Percentiles rank a stretch among this genome's conserved stretches.
These are phyloP conservation scores for Luperina testacea DNA, from an alignment of 2,888 invertebrate genomes.

Conservation along the genomic window DNA sequence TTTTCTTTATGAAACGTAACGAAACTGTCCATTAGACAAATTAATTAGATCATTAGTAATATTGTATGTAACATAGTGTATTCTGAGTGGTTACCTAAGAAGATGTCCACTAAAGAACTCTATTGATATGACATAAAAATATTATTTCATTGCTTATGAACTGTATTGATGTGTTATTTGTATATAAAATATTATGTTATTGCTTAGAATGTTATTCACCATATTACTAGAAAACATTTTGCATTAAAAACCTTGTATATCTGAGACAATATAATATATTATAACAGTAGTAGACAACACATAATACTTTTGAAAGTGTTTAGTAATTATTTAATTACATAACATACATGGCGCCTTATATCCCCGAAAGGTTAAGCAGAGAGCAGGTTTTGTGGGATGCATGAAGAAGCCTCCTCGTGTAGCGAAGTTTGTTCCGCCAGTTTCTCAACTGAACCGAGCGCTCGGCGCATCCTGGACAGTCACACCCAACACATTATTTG, in stretches of 20 bases:
- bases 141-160: background rate
- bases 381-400: no score
- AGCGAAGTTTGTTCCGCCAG: no score
- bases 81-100: background rate
- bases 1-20: constrained; percentile 30
- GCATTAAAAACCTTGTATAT: no score
- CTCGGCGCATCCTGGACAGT: no score
- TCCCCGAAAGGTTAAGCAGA: background rate
- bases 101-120: background rate
- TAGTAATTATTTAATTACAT: background rate
- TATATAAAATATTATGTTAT: background rate
- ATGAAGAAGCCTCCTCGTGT: no score
- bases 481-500: no score
- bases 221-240: background rate
- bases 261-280: background rate
- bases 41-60: constrained; percentile 43
- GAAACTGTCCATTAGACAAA: constrained; percentile 52
- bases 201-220: background rate
- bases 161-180: background rate
- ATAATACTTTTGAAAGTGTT: background rate
- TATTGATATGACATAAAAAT: background rate
- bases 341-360: background rate
- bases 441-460: no score
- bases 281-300: background rate
- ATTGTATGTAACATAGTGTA: constrained; percentile 1